These are phyloP conservation scores for Paracentrotus lividus DNA, from an alignment of 53 echinoderm and acorn worm genomes.

Conservation along the genomic window DNA sequence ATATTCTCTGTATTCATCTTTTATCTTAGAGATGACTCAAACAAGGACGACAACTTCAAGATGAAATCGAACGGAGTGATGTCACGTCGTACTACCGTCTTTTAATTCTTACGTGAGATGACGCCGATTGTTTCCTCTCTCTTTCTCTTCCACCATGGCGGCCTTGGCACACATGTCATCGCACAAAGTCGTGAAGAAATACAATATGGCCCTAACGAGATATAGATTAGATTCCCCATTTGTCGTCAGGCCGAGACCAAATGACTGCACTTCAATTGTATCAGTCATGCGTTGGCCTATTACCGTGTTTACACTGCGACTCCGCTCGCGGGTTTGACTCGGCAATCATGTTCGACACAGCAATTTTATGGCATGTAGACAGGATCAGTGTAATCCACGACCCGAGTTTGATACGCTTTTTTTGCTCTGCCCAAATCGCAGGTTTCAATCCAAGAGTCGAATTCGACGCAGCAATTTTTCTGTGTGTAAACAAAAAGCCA, in stretches of 20 bases:
- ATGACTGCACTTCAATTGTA: constrained; percentile 43
- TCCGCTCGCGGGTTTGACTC: no score
- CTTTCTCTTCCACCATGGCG: not conserved
- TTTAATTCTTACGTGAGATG: constrained; percentile 34
- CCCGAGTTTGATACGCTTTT: no score
- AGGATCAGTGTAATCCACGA: no score
- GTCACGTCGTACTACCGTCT: constrained; percentile 57
- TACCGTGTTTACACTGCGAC: no score
- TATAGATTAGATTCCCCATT: constrained; percentile 39
- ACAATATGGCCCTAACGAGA: constrained; percentile 55
- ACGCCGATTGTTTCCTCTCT: not conserved
- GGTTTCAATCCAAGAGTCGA: no score
- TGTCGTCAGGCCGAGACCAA: not conserved
- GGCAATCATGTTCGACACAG: no score
- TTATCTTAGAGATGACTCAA: not conserved
- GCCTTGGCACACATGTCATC: constrained; percentile 55
- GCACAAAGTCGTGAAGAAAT: constrained; percentile 31
- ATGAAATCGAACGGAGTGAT: not conserved
- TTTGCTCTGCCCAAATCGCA: no score
- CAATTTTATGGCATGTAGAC: no score
- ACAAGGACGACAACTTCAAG: not conserved
- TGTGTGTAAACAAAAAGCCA: no score
- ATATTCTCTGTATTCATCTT: not conserved
- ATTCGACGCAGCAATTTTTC: no score
- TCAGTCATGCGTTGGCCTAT: not conserved